Base-by-base conservation (phyloP, 2,113 vertebrate genomes). In the Proteles cristata region DNA sequence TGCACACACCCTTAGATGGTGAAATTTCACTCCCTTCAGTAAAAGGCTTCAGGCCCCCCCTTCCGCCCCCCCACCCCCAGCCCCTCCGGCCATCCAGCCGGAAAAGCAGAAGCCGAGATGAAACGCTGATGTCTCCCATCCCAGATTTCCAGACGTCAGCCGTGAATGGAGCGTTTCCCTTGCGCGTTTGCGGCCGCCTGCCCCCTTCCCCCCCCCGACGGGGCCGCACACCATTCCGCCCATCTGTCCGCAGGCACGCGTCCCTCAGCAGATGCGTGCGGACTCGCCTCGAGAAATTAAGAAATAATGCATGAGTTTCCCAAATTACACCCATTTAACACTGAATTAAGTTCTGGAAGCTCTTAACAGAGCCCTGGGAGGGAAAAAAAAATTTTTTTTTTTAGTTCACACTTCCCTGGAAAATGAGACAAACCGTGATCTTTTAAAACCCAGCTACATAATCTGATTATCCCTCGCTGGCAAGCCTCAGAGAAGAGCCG, bases 371-470 rank as follows among this genome's bases (percentile, higher is more conserved):
- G 92, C 84, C 90, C 80, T 74, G 80, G 80, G 93, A 93, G 90
- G 79, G 26, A 26, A 68, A 45, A 65, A 77, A 28, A 45, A n/a
- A 58, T 71, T 74, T 68, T 90, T 82, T 45, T 82, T 94, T 93
- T 88, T 68, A 8, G 80, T 96, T 97, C 97, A 95, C 97, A 97
- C 96, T 96, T 96, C 89, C 83, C 87, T 95, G 90, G 97, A 97
- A 97, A 97, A 98, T 93, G 96, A 98, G 97, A 86, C 94, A 94
- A 96, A 79, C 94, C 96, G 28, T 58, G 95, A 89, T 96, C 97
- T 94, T 87, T 92, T 25, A 84, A 96, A 97, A 84, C 90, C 94
- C 79, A 76, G 88, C 94, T 39, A 48, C 83, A 45, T 92, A 71
- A 95, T 97, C 97, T 77, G 92, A 94, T 96, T 92, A 84, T 87